Evolutionary conservation across 2,888 invertebrate genomes (phyloP), one percentile per base, ranked within the genome.

Genomic region (Plemyria rubiginata): DNA sequence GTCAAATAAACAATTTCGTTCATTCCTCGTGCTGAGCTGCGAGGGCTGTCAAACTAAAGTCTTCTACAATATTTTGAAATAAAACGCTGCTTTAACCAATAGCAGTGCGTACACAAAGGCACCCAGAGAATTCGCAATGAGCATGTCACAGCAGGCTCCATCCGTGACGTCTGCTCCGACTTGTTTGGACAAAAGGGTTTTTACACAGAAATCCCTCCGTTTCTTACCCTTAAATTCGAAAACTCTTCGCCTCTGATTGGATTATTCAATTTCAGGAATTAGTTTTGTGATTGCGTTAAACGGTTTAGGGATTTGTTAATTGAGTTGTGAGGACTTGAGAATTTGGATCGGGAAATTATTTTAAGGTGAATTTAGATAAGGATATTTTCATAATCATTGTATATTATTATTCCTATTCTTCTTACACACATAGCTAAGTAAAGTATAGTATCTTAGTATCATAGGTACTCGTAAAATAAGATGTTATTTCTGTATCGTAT

Each of bases 101-200:
- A 9, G 36, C 66, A 81, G 86, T 85, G 82, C 73, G 84, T 75
- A 40, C 8, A 50, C 63, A 59, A 68, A 32, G 68, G 68, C 75
- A 74, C 78, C 73, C 76, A 80, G 81, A 83, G 90, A 90, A 90
- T 90, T 80, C 76, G 74, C 86, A 86, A 90, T 87, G 88, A 87
- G 86, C 79, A 79, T 78, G 86, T 85, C 88, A 88, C 83, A 84
- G 81, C 83, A 84, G 82, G 87, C 85, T 85, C 83, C 78, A 78
- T 79, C 71, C 70, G 84, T 87, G 87, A 88, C 89, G 84, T 88
- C 87, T 86, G 89, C 84, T 78, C 80, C 82, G 81, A 76, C 74
- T 78, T 88, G 84, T 89, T 91, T 90, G 86, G 86, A 87, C 87
- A 87, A 90, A 89, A 84, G 87, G 88, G 85, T 88, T 91, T 89